Evolutionary conservation across 2,797 vertebrate genomes (phyloP).

Genomic region (Myiothlypis chrysogaster): DNA sequence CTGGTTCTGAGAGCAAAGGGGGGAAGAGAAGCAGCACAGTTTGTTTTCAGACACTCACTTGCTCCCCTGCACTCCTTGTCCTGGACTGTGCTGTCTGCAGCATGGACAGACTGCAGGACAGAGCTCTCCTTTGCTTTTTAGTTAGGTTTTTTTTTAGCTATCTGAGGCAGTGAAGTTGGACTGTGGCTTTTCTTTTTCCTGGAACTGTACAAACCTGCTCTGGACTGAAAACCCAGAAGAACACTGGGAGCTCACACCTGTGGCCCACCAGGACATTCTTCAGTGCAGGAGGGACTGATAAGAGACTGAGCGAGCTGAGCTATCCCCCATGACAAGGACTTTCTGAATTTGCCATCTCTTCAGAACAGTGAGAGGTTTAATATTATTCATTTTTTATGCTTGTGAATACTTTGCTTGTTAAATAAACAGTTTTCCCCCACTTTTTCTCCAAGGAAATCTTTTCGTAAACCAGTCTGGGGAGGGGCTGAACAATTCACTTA

Average conservation of each 20-base stretch:
- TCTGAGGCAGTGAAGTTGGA: not conserved
- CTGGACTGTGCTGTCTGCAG: not conserved
- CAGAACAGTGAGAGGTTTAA: not conserved
- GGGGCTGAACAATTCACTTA: not conserved
- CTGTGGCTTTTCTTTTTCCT: not conserved
- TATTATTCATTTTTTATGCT: not conserved
- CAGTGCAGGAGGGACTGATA: not conserved
- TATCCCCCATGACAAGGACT: not conserved
- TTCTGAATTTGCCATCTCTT: not conserved
- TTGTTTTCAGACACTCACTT: not conserved
- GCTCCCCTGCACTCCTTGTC: not conserved
- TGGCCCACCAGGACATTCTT: too few species aligned
- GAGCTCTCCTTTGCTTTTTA: not conserved
- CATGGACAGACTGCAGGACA: accelerated
- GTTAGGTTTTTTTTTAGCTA: not conserved
- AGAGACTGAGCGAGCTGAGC: accelerated
- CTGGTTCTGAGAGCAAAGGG: not conserved
- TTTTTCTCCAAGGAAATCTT: not conserved
- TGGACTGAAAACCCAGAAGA: not conserved
- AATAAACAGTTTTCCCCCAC: not conserved
- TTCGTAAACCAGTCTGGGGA: not conserved
- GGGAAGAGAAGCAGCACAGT: not conserved
- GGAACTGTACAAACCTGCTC: not conserved
- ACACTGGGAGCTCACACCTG: too few species aligned
- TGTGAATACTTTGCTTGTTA: not conserved